Evolutionary conservation across 2,113 vertebrate species (phyloP).

Genomic region (Atlantisia rogersi): DNA sequence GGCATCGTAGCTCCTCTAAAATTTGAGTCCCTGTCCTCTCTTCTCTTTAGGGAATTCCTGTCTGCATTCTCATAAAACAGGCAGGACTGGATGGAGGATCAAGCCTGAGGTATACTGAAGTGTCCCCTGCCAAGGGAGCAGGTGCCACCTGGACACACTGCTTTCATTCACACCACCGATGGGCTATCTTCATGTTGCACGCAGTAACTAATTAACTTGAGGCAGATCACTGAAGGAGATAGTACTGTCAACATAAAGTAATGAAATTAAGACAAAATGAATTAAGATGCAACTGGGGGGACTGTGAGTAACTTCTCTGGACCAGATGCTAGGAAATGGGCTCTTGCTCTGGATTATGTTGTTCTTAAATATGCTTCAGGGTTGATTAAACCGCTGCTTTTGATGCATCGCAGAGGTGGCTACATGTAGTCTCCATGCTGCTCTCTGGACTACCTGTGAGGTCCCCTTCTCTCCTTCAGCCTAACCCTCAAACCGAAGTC

Average conservation of each 20-base stretch:
- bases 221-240: accelerated
- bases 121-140: not conserved
- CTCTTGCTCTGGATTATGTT: not conserved
- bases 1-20: not conserved
- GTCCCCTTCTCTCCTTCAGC: not conserved
- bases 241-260: not conserved
- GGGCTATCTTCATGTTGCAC: not conserved
- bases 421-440: accelerated
- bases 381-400: not conserved
- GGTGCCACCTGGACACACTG: not conserved
- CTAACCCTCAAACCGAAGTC: not conserved
- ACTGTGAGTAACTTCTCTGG: not conserved
- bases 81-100: not conserved
- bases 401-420: not conserved
- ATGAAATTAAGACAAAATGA: not conserved
- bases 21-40: not conserved
- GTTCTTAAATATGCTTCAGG: not conserved
- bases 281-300: not conserved
- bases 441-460: not conserved
- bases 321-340: not conserved
- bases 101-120: not conserved
- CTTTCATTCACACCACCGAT: not conserved
- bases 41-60: not conserved
- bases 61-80: not conserved
- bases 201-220: not conserved